Evolutionary conservation across 2,113 vertebrate genomes (phyloP).

Genomic region (Verasper variegatus): DNA sequence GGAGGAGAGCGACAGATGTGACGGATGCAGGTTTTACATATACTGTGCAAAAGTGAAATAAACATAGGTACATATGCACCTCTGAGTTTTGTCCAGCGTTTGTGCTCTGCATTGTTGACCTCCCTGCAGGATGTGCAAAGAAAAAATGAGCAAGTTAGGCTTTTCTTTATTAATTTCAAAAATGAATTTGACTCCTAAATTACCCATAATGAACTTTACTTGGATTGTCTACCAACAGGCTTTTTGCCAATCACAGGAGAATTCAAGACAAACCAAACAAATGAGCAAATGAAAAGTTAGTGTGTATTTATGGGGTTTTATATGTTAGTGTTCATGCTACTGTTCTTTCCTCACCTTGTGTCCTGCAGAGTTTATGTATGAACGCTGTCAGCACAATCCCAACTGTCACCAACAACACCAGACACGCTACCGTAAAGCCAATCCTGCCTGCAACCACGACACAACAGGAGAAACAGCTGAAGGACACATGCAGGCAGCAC

Average conservation of each 20-base stretch:
- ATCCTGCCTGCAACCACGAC: not conserved
- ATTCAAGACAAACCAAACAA: not conserved
- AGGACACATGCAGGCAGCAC: not conserved
- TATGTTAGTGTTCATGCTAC: too few species aligned
- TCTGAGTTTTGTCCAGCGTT: not conserved
- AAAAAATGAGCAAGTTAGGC: not conserved
- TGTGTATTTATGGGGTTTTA: not conserved
- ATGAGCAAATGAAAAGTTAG: not conserved
- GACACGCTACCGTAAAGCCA: not conserved
- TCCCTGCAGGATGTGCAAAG: slow-evolving; percentile 3
- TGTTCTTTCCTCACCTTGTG: slow-evolving; percentile 30
- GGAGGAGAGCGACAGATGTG: not conserved
- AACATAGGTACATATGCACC: slow-evolving; percentile 38
- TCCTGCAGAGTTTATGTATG: slow-evolving; percentile 3
- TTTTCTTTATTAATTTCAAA: not conserved
- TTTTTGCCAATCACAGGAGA: not conserved
- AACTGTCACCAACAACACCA: not conserved
- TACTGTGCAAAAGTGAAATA: slow-evolving; percentile 14
- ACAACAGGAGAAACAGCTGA: not conserved
- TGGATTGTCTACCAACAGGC: not conserved
- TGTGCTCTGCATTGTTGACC: slow-evolving; percentile 2
- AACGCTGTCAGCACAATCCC: slow-evolving; percentile 14
- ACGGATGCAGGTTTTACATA: not conserved
- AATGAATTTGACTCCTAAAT: not conserved
- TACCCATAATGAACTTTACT: not conserved